Evolutionary conservation across 2,113 vertebrate species (phyloP), one percentile per base, ranked within the genome.

Genomic region (Cyanocitta stelleri): DNA sequence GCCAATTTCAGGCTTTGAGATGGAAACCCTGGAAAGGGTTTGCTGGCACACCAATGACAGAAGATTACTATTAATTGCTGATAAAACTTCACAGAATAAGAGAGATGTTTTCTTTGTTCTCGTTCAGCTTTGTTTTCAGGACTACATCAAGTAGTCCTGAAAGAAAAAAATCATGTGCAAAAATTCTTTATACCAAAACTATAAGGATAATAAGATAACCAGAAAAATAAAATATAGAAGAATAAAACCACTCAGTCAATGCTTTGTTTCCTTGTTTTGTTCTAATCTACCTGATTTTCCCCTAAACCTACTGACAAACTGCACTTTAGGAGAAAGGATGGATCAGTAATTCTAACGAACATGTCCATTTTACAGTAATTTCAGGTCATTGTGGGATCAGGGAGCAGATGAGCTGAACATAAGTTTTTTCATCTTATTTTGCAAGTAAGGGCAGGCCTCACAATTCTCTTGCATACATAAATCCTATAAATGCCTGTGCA

Each of bases 401-500:
- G 33, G 35, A 91, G 78, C 71, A 93, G 90, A 59, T 94, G 64
- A 94, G 83, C 82, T 55, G 35, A 92, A 84, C 58, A 16, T 29
- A 56, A 2, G 15, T 1, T 55, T 88, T 95, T 52, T 55, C 46
- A 83, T 90, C 59, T 71, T 52, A 43, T 88, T 95, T 75, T 93
- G 56, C 95, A 96, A 86, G 93, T 90, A 59, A 74, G 29, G 75
- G 52, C 92, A 96, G 16, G 87, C 51, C 79, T 84, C 35, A 35
- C 51, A 27, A 52, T 84, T 77, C 72, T 67, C 75, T 55, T 63
- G 51, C 78, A 71, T 49, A 92, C 55, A 59, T 41, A 96, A 96
- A 94, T 88, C 87, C 90, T n/a, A 16, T 84, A 90, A 90, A 59
- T 94, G 88, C 61, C 51, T 80, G 4, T 88, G 92, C 55, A 81